Evolutionary conservation across 2,113 vertebrate genomes (phyloP).

Genomic region (Oryzias curvinotus): DNA sequence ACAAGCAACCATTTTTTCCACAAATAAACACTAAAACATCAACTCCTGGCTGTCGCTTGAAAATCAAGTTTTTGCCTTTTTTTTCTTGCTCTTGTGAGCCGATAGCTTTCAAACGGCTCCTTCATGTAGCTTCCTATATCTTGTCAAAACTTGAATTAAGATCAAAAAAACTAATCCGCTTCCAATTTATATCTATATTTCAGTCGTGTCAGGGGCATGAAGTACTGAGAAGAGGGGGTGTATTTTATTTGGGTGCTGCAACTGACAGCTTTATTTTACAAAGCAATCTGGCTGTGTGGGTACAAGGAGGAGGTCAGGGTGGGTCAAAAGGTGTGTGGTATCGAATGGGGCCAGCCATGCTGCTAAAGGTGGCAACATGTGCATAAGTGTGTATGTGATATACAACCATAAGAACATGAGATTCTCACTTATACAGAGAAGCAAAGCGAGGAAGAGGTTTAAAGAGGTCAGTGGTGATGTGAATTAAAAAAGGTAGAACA

Average conservation of each 20-base stretch:
- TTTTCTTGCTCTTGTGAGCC: background rate
- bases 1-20: background rate
- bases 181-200: conserved; percentile 99
- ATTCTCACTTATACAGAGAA: conserved; percentile 24
- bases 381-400: conserved; percentile 27
- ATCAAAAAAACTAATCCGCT: conserved; percentile 93
- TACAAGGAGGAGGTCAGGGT: conserved; percentile 86
- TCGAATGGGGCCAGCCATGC: conserved; percentile 56
- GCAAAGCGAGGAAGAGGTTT: conserved; percentile 35
- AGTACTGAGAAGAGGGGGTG: conserved; percentile 85
- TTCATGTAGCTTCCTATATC: conserved; percentile 76
- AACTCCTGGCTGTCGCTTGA: background rate
- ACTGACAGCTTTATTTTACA: conserved; percentile 99
- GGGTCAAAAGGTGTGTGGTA: conserved; percentile 83
- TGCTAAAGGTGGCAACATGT: conserved; percentile 48
- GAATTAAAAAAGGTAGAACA: conserved; percentile 52
- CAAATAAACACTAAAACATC: conserved; percentile 5
- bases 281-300: conserved; percentile 96
- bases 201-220: conserved; percentile 87
- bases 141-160: conserved; percentile 96
- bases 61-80: background rate
- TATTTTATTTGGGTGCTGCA: conserved; percentile 95
- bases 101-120: conserved; percentile 63
- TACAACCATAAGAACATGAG: conserved; percentile 29
- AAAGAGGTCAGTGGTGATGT: conserved; percentile 38